A percentile compares a stretch with the other conserved stretches of the same genome.
phyloP scores from a whole-genome alignment of 2,888 invertebrate species.

The Venustoraphidia nigricollis region DNA sequence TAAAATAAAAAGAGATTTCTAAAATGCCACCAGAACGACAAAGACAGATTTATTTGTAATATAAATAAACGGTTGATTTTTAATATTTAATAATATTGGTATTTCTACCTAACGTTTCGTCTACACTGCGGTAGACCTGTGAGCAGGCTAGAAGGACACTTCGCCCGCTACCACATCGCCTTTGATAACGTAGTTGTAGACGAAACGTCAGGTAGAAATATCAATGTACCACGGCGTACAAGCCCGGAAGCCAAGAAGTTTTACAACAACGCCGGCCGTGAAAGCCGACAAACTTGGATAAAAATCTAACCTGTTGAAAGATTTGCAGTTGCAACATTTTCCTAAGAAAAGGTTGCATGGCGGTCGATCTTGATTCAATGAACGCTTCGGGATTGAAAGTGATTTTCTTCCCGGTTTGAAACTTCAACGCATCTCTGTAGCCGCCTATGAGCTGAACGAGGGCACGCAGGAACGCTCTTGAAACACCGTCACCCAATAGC shows the following conservation, averaged over 20 bases:
- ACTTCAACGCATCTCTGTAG: slow-evolving; percentile 79
- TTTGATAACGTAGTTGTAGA: too few species aligned
- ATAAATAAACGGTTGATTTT: not conserved
- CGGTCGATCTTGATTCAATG: slow-evolving; percentile 66
- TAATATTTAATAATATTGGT: not conserved
- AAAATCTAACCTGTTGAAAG: slow-evolving; percentile 62
- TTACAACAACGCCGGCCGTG: too few species aligned
- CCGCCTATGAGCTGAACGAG: slow-evolving; percentile 90
- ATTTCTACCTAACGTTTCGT: too few species aligned
- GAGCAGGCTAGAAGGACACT: too few species aligned
- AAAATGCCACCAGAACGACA: not conserved
- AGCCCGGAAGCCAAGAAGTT: too few species aligned
- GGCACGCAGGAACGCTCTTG: slow-evolving; percentile 80
- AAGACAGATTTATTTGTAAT: not conserved
- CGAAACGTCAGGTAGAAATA: too few species aligned
- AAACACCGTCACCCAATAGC: slow-evolving; percentile 78
- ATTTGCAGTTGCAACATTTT: slow-evolving; percentile 89
- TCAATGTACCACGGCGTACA: too few species aligned
- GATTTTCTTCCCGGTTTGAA: slow-evolving; percentile 54
- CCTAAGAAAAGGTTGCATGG: slow-evolving; percentile 76
- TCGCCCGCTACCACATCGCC: too few species aligned
- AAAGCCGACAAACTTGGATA: too few species aligned
- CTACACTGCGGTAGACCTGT: too few species aligned
- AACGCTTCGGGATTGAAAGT: slow-evolving; percentile 81
- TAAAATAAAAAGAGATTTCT: not conserved